Evolutionary conservation across 2,888 invertebrate species (phyloP).

Genomic region (Andrena hattorfiana): DNA sequence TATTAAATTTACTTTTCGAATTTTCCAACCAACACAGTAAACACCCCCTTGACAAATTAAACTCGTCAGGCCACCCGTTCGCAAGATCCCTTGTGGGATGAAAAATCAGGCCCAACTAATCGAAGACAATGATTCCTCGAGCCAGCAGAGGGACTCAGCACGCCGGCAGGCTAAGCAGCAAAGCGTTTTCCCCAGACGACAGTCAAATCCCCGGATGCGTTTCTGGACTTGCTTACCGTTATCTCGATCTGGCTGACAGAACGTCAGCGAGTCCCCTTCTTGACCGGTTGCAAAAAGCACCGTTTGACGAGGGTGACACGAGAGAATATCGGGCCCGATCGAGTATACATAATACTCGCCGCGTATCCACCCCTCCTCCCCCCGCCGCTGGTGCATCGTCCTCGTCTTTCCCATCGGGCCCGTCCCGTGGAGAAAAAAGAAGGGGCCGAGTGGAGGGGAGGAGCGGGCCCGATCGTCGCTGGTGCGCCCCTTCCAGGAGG

Average conservation of each 20-base stretch:
- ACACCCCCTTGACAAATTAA: too few relatives aligned
- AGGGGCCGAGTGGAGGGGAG: not conserved
- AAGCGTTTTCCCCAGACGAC: not conserved
- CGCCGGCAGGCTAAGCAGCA: too few relatives aligned
- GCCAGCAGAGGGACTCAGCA: too few relatives aligned
- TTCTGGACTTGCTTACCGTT: constrained; percentile 56
- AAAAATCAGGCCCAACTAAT: too few relatives aligned
- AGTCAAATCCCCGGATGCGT: constrained; percentile 41
- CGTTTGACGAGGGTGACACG: constrained; percentile 67
- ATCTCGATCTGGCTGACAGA: constrained; percentile 73
- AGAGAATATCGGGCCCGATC: constrained; percentile 61
- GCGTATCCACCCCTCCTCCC: constrained; percentile 22
- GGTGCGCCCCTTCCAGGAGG: constrained; percentile 75
- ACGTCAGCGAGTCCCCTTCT: constrained; percentile 66
- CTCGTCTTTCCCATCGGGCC: constrained; percentile 9
- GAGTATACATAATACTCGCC: constrained; percentile 64
- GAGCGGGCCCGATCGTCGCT: constrained; percentile 55
- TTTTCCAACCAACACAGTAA: too few relatives aligned
- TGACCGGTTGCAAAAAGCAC: constrained; percentile 64
- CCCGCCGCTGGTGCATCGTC: constrained; percentile 38
- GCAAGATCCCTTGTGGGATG: too few relatives aligned
- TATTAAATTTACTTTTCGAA: too few relatives aligned
- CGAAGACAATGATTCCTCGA: too few relatives aligned
- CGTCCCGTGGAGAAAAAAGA: constrained; percentile 16
- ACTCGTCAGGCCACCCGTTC: too few relatives aligned